Percentiles rank a stretch among this genome's conserved stretches.
Conservation (phyloP, 2,888 invertebrate species). For the Mythimna albipuncta region DNA sequence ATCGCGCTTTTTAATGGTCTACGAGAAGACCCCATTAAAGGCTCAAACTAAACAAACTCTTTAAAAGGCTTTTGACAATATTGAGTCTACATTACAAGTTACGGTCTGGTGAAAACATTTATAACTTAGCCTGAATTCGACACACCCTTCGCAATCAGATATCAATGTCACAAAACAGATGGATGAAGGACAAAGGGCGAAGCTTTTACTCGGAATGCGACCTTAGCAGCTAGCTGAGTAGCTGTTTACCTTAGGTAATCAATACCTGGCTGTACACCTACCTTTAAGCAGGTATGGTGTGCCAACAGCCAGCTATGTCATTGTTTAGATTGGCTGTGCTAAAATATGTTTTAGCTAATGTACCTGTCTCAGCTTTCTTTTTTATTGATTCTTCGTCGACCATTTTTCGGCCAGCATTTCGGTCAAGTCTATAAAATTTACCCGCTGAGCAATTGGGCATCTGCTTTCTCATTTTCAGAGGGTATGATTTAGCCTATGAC, state of each 20-base stretch:
- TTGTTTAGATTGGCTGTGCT: slow-evolving; percentile 18
- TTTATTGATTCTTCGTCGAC: background rate
- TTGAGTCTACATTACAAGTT: slow-evolving; percentile 5
- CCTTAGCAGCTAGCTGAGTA: slow-evolving; percentile 31
- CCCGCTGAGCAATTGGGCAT: background rate
- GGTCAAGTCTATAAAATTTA: background rate
- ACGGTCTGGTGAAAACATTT: slow-evolving; percentile 19
- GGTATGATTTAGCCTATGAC: background rate
- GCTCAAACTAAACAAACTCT: slow-evolving; percentile 26
- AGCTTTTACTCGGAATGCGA: slow-evolving; percentile 46
- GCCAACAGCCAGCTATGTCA: slow-evolving; percentile 2
- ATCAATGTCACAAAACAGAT: slow-evolving; percentile 46
- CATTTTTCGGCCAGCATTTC: background rate
- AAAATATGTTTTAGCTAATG: slow-evolving; percentile 13
- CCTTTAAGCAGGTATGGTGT: slow-evolving; percentile 16
- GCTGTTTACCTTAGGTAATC: slow-evolving; percentile 37
- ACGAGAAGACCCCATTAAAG: slow-evolving; percentile 17
- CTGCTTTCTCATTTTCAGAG: background rate
- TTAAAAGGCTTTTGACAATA: slow-evolving; percentile 16
- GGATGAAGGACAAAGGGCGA: slow-evolving; percentile 30
- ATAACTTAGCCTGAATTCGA: slow-evolving; percentile 44
- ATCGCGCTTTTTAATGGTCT: slow-evolving; percentile 37
- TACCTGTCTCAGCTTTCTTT: slow-evolving; percentile 4
- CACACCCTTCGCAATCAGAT: slow-evolving; percentile 44
- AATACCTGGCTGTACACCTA: slow-evolving; percentile 33